Evolutionary conservation across 2,113 vertebrate genomes (phyloP), one percentile per base, ranked within the genome.

Genomic region (Tachysurus vachellii): DNA sequence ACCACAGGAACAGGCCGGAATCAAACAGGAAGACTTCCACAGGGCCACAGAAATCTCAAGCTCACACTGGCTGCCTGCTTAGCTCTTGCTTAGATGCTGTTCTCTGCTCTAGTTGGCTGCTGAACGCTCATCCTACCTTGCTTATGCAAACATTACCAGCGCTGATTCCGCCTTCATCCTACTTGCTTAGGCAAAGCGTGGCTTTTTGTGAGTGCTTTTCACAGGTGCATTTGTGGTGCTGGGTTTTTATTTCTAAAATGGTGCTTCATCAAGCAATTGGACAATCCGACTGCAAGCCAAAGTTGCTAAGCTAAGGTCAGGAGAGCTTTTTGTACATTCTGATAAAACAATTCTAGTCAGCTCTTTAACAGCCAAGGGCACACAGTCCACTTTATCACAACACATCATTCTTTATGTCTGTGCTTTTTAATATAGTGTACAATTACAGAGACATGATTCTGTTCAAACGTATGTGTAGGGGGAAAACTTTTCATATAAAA

Each of bases 11-110:
- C 84, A 75, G n/a, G 19, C 28, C 64, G 19, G 80, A 61, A 36
- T 91, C 81, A 91, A 87, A 87, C 88, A 86, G 87, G 91, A 91
- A 66, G 88, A 88, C 83, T 59, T 88, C 6, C 80, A 53, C 12
- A 84, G 85, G 61, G 88, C 83, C 28, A n/a, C 73, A 23, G 64
- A 90, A 73, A 71, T 91, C 83, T 56, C 68, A 13, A 83, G 54
- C 73, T 86, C 85, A 2, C 88, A 84, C 66, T 91, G 90, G 90
- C 88, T 89, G 23, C 50, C 85, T 16, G 82, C 79, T 19, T 31
- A 1, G 79, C 88, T 76, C 88, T 91, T 31, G 64, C 87, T 59
- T 91, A 91, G 90, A 68, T 68, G 1, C 54, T 80, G 62, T 83
- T n/a, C 70, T 57, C 61, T 53, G 77, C 83, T 77, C 5, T 31